Evolutionary conservation across 2,888 invertebrate species (phyloP).

Genomic region (Hirtodrosophila duncani): DNA sequence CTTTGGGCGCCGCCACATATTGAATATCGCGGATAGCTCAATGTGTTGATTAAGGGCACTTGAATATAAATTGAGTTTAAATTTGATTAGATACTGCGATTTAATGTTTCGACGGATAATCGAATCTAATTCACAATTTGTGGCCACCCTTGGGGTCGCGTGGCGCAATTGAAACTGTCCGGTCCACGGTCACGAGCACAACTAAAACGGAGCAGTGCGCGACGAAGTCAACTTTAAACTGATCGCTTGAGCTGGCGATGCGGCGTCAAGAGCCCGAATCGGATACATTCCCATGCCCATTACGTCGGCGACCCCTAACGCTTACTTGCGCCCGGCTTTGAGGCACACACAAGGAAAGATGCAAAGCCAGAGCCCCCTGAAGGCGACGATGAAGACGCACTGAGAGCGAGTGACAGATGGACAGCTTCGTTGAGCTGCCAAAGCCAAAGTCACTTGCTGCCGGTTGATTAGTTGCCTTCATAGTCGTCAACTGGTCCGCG

Average conservation of each 20-base stretch:
- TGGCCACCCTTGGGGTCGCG: constrained; percentile 24
- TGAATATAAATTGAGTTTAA: too few relatives aligned
- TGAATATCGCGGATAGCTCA: too few relatives aligned
- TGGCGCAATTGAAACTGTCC: constrained; percentile 17
- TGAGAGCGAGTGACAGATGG: constrained; percentile 27
- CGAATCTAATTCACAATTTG: constrained; percentile 22
- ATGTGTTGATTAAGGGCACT: constrained; percentile 12
- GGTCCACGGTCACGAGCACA: constrained; percentile 26
- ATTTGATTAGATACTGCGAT: constrained; percentile 43
- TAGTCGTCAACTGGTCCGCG: too few relatives aligned
- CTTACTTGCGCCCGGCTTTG: constrained; percentile 8
- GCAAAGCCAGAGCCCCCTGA: constrained; percentile 19
- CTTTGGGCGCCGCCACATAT: constrained; percentile 22
- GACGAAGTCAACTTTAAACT: constrained; percentile 49
- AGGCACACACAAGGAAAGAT: constrained; percentile 16
- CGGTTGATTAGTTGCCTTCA: constrained; percentile 64
- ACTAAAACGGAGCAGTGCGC: constrained; percentile 17
- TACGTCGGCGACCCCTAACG: constrained; percentile 8
- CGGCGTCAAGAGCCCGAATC: too few relatives aligned
- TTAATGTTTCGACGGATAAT: constrained; percentile 18
- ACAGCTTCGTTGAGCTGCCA: too few relatives aligned
- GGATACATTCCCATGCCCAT: too few relatives aligned
- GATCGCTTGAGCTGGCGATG: constrained; percentile 56
- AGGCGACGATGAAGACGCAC: constrained; percentile 30
- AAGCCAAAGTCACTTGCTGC: constrained; percentile 55